Conservation (phyloP, 2,113 vertebrate species). For the Dicerorhinus sumatrensis region DNA sequence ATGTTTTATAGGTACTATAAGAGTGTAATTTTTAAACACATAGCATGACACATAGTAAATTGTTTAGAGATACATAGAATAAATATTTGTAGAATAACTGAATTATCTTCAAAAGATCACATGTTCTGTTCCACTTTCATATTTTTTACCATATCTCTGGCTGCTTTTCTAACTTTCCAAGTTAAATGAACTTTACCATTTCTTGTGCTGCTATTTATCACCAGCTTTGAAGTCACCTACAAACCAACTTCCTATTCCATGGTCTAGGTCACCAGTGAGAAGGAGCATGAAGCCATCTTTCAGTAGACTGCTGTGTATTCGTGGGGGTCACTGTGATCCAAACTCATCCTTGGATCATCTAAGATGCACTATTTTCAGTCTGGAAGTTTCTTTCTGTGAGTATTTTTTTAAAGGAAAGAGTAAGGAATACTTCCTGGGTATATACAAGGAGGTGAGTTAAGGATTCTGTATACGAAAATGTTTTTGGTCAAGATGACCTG, state of each 20-base stretch:
- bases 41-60: not conserved
- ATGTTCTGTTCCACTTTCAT: not conserved
- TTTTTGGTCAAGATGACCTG: not conserved
- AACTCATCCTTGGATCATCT: not conserved
- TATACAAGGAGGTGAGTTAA: not conserved
- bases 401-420: not conserved
- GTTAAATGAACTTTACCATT: not conserved
- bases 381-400: not conserved
- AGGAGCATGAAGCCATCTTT: not conserved
- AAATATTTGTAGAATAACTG: not conserved
- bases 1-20: not conserved
- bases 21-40: not conserved
- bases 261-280: not conserved
- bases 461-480: not conserved
- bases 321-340: not conserved
- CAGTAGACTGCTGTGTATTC: not conserved
- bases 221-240: not conserved
- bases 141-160: not conserved
- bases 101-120: not conserved
- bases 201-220: not conserved
- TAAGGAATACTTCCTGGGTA: not conserved
- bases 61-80: not conserved
- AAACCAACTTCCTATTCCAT: not conserved
- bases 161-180: not conserved
- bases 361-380: not conserved